phyloP scores from a whole-genome alignment of 2,888 invertebrate species.

The Ditula angustiorana region DNA sequence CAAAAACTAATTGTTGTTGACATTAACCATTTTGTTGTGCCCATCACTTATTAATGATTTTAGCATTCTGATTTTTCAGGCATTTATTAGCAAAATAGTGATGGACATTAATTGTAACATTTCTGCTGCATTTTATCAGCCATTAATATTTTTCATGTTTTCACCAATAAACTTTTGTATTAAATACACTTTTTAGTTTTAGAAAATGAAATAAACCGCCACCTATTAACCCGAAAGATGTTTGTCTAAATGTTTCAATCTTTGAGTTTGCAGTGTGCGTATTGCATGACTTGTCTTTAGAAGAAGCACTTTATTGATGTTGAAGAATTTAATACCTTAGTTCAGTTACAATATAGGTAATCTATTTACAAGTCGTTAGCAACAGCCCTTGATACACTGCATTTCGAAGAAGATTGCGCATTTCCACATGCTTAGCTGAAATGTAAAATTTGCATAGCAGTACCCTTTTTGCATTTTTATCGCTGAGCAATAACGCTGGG shows the following conservation, averaged over 20 bases:
- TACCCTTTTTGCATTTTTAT: neutral
- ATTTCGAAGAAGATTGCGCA: neutral
- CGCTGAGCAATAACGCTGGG: neutral
- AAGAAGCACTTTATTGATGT: neutral
- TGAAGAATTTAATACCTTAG: neutral
- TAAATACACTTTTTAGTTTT: constrained; percentile 86
- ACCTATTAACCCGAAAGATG: constrained; percentile 80
- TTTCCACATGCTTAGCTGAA: neutral
- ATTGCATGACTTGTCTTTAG: neutral
- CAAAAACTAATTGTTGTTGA: constrained; percentile 72
- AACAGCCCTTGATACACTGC: neutral
- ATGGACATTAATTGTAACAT: constrained; percentile 85
- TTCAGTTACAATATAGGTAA: neutral
- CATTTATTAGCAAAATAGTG: constrained; percentile 84
- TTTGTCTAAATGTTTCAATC: constrained; percentile 56
- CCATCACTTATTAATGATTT: constrained; percentile 70
- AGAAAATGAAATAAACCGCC: constrained; percentile 83
- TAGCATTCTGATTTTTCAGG: constrained; percentile 82
- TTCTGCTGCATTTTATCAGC: constrained; percentile 86
- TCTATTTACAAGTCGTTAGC: neutral
- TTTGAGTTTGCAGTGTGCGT: constrained; percentile 24
- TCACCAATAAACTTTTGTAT: constrained; percentile 86
- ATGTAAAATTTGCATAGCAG: neutral
- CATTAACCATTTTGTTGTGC: constrained; percentile 85
- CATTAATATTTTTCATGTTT: constrained; percentile 86